Evolutionary conservation across 2,113 vertebrate species (phyloP), one percentile per base, ranked within the genome.

Genomic region (Pelecanus crispus): DNA sequence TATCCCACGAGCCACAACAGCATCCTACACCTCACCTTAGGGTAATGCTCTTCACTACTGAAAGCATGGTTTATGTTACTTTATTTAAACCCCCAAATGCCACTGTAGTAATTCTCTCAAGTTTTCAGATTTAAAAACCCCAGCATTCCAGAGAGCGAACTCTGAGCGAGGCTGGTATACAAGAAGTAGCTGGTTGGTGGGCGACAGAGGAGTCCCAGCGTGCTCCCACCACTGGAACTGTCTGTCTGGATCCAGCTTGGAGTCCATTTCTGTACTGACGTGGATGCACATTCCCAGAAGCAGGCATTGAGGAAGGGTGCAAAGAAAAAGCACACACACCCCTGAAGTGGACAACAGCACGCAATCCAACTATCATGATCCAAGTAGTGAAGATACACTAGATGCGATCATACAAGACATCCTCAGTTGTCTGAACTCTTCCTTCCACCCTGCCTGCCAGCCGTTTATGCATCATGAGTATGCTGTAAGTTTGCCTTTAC

Each of bases 281-380:
- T 1, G 24, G 42, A 45, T 36, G 28, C n/a, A 31, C 58, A 7
- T 61, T 61, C 36, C n/a, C 65, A 72, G 53, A 42, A 59, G 25
- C 26, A 47, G 34, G 34, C 53, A 63, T 2, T 22, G 36, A 36
- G 66, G 49, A 36, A 52, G 18, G 0, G 7, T 11, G 25, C 40
- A 34, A 40, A 44, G 8, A 22, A 13, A 31, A 79, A 80, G 66
- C 44, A 29, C 38, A 34, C 14, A 4, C 5, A 0, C 10, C 16
- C 20, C 59, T 17, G 9, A 44, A 25, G 16, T 12, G 3, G 18
- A 55, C 31, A 42, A 6, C 47, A 38, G 68, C 7, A 25, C 5
- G n/a, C 16, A 49, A 1, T 7, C 22, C 22, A 26, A 11, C 9
- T 7, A 10, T 1, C 13, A 19, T 0, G 0, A 34, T 10, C 8